These are phyloP conservation scores for Hyles vespertilio DNA, from an alignment of 1,140 invertebrate genomes.

Conservation along the genomic window DNA sequence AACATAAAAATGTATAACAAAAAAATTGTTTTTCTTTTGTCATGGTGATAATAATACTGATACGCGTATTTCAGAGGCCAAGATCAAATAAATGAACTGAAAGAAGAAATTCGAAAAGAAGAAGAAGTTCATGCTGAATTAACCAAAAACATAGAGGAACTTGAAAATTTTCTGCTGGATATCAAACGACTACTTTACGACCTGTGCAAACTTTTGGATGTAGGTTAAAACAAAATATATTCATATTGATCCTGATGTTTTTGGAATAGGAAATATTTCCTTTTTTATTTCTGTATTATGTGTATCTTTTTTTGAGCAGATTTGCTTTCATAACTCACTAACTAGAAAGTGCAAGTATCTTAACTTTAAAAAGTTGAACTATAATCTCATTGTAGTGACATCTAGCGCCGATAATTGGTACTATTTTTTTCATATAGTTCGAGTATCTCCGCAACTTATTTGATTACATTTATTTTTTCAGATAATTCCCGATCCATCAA, in stretches of 20 bases:
- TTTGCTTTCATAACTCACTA: too few species aligned
- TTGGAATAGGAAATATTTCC: too few species aligned
- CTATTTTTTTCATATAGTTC: too few species aligned
- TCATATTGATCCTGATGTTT: too few species aligned
- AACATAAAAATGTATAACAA: too few species aligned
- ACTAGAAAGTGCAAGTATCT: too few species aligned
- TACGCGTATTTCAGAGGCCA: conserved; percentile 76
- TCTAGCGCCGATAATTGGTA: conserved; percentile 1
- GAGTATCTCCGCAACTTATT: too few species aligned
- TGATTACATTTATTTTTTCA: conserved; percentile 18
- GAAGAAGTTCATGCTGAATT: conserved; percentile 66
- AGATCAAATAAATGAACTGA: conserved; percentile 79
- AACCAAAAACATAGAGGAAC: conserved; percentile 66
- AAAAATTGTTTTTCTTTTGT: too few species aligned
- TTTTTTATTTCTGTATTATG: too few species aligned
- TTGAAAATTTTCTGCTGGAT: conserved; percentile 70
- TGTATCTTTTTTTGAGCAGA: too few species aligned
- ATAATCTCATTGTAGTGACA: not conserved
- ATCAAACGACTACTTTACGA: conserved; percentile 71
- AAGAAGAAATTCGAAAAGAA: conserved; percentile 76
- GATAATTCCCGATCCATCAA: conserved; percentile 46
- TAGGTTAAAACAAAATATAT: conserved; percentile 27
- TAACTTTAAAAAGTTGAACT: too few species aligned
- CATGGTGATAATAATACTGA: not conserved
- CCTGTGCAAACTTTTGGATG: conserved; percentile 64